Evolutionary conservation across 2,113 vertebrate species (phyloP), one percentile per base, ranked within the genome.

Genomic region (Rhinichthys klamathensis): DNA sequence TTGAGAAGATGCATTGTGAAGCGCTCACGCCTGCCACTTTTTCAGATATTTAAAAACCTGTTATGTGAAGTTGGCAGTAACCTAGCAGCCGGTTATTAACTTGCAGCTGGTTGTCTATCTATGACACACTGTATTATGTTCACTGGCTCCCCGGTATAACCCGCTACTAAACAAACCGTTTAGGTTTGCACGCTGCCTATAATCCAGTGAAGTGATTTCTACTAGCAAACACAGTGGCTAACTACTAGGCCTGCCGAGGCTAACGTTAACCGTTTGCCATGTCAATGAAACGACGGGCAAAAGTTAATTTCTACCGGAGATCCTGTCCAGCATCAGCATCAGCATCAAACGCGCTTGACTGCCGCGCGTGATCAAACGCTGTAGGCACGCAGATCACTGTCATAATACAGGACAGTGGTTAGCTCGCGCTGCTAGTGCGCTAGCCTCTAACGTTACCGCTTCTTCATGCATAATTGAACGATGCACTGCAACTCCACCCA

Each of bases 401-500:
- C 67, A 83, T 83, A 83, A 83, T 3, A 83, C 49, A 49, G 81
- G 81, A 41, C 81, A 58, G 81, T 15, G 60, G 81, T 70, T 69
- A 85, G 84, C 75, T 69, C 7, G 74, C 32, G 75, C 44, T 21
- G 58, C 61, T 69, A 69, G 15, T 12, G 60, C 58, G 58, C 83
- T 61, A 85, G 65, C 65, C 49, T 32, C 46, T 70, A n/a, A n/a
- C n/a, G n/a, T n/a, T n/a, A 30, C 65, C 23, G 30, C 32, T 81
- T 23, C 74, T 51, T 85, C 80, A 77, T 61, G 67, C 65, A 87
- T 83, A 49, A 85, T 86, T 84, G 54, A 81, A 67, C 72, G 60
- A 49, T 38, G 41, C 77, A 76, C 74, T 75, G 84, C 79, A 83
- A 60, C 84, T 89, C 82, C 89, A 86, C 82, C 74, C 81, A 49